Base-by-base conservation (phyloP, 2,113 vertebrate genomes). In the Strigops habroptila region DNA sequence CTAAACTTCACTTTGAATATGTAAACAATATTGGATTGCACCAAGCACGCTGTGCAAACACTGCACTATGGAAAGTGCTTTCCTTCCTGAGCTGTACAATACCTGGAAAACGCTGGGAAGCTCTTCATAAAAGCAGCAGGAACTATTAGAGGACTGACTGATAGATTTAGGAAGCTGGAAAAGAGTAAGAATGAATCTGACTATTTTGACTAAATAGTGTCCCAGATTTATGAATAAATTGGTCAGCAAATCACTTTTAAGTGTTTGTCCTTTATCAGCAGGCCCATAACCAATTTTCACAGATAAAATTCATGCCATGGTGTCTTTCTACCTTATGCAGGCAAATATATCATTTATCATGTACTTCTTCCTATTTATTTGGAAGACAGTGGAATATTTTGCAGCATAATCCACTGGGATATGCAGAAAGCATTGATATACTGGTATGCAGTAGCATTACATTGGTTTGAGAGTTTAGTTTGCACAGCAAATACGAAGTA, bases 271-370 rank as follows among this genome's bases (percentile, higher is more conserved):
- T 30, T 59, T 75, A 93, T 69, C 86, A 79, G 23, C 52, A 78
- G 39, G 31, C 52, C 60, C 2, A 1, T 49, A 68, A 62, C 43
- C 44, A 82, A 57, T 91, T 92, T 95, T 84, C 25, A 35, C 31
- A 85, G 74, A 71, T 53, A 91, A 92, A 82, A 84, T 80, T 82
- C 74, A 59, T 67, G 73, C 21, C 16, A n/a, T 44, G 10, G 5
- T 46, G 43, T 71, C 57, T 93, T 93, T 76, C 57, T 87, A 1
- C 37, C 57, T 89, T 78, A 87, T 57, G n/a, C 49, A 89, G 57
- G 83, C 91, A 88, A 95, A 93, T 92, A 67, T 67, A 69, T 67
- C 37, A 83, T 93, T 91, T 89, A 86, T 95, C 70, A 69, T 87
- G 65, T 55, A 46, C 18, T 75, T 84, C 74, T 65, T 92, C 64